Evolutionary conservation across 2,113 vertebrate genomes (phyloP).

Genomic region (Bubo bubo): DNA sequence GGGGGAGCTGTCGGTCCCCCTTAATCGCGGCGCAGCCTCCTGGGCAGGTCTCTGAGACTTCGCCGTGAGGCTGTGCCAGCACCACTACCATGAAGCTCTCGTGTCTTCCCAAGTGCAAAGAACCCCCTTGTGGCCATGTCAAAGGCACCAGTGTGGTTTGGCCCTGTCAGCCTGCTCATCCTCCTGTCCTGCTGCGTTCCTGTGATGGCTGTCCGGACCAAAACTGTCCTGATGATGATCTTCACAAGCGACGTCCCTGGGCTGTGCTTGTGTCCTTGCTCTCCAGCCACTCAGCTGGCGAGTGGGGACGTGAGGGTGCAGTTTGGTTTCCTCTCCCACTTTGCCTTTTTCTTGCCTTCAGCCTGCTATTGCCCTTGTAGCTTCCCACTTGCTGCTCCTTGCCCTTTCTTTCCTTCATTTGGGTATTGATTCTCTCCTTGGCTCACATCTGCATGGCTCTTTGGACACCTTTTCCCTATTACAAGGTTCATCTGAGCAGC

Average conservation of each 20-base stretch:
- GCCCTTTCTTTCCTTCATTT: not conserved
- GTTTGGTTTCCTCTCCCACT: not conserved
- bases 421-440: accelerated
- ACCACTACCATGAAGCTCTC: accelerated
- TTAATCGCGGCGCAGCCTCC: accelerated
- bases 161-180: no score
- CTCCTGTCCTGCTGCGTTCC: accelerated
- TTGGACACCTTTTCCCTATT: not conserved
- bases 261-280: no score
- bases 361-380: accelerated
- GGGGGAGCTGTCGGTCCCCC: accelerated
- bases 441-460: not conserved
- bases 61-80: accelerated
- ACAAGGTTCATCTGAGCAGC: not conserved
- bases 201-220: accelerated
- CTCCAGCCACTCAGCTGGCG: no score
- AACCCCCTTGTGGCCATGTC: accelerated
- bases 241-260: accelerated
- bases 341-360: no score
- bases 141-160: accelerated
- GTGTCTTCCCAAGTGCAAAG: accelerated
- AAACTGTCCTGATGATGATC: accelerated
- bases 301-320: accelerated
- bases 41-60: accelerated
- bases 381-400: not conserved